A percentile compares a stretch with the other conserved stretches of the same genome.
Evolutionary conservation across 2,113 vertebrate species (phyloP).

Genomic region (Chloebia gouldiae): DNA sequence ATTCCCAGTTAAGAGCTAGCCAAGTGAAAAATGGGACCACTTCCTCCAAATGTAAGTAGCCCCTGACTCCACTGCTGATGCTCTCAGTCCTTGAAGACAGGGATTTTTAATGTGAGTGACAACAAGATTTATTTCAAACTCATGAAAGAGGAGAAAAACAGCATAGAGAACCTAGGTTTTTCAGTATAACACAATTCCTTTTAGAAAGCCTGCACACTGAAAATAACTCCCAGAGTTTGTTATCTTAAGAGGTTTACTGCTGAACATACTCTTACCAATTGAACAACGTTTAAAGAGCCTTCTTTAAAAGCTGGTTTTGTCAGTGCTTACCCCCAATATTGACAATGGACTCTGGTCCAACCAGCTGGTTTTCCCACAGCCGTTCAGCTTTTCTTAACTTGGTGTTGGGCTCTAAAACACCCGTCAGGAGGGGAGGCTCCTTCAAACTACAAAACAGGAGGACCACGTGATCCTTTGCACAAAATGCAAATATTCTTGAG

Average conservation of each 20-base stretch:
- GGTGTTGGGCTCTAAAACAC: conserved; percentile 84
- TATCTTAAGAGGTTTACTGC: not conserved
- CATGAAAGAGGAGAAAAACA: not conserved
- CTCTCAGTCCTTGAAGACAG: not conserved
- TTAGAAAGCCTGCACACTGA: not conserved
- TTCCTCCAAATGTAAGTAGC: not conserved
- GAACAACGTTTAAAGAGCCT: not conserved
- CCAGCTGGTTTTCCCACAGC: conserved; percentile 86
- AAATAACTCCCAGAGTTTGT: not conserved
- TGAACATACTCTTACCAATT: not conserved
- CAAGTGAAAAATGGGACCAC: not conserved
- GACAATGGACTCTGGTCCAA: conserved; percentile 89
- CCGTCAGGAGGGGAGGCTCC: conserved; percentile 86
- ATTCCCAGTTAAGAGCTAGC: not conserved
- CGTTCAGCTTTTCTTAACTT: conserved; percentile 84
- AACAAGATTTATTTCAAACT: not conserved
- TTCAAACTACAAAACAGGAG: conserved; percentile 78
- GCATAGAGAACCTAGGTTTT: not conserved
- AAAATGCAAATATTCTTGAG: not conserved
- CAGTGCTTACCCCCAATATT: conserved; percentile 85
- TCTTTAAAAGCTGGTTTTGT: not conserved
- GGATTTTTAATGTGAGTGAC: not conserved
- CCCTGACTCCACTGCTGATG: not conserved
- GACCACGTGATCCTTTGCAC: not conserved
- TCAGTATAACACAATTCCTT: not conserved